These are phyloP conservation scores for Uropsilus gracilis DNA, from an alignment of 2,113 vertebrate species.

Conservation along the genomic window DNA sequence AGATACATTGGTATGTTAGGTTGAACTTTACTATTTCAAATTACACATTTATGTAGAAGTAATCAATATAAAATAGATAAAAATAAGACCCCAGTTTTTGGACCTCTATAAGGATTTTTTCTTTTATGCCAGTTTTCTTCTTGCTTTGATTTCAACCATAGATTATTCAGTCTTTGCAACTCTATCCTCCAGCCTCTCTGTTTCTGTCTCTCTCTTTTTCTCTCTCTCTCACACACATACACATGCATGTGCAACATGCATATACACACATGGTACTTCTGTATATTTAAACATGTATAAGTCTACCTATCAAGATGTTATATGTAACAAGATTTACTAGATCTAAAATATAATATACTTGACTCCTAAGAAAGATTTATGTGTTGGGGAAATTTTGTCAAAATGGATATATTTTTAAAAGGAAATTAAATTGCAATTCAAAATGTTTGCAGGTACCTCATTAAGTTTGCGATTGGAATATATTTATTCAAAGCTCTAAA, in stretches of 20 bases:
- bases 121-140: not conserved
- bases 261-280: not conserved
- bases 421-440: not conserved
- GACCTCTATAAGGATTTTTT: not conserved
- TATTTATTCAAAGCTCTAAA: constrained; percentile 5
- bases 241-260: not conserved
- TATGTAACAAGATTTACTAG: not conserved
- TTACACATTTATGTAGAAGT: not conserved
- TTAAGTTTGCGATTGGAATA: constrained; percentile 2
- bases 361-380: constrained; percentile 14
- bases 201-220: not conserved
- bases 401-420: constrained; percentile 16
- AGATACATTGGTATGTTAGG: not conserved
- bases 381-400: not conserved
- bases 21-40: not conserved
- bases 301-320: not conserved
- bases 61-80: not conserved
- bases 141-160: not conserved
- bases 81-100: not conserved
- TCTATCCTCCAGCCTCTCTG: fast-evolving
- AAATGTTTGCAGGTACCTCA: not conserved
- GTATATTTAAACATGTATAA: not conserved
- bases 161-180: not conserved
- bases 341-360: constrained; percentile 11
- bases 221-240: not conserved